These are phyloP conservation scores for Siphamia tubifer DNA, from an alignment of 2,113 vertebrate species.

Conservation along the genomic window DNA sequence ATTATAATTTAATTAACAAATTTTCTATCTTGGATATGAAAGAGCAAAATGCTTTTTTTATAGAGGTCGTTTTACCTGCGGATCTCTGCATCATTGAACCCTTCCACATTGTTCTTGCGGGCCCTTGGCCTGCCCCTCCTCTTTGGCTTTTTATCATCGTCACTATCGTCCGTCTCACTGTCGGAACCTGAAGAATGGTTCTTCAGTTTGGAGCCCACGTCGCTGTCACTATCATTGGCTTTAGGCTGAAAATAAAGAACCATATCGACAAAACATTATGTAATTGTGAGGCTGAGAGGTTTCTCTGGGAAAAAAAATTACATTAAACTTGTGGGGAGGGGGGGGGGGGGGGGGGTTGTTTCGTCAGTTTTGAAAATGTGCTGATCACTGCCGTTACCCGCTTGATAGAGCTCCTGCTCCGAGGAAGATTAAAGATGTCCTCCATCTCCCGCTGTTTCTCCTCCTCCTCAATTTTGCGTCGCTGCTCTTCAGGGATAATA, in stretches of 20 bases:
- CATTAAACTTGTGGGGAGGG: too few relatives aligned
- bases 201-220: conserved; percentile 92
- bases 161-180: conserved; percentile 93
- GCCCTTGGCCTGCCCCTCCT: conserved; percentile 91
- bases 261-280: neutral
- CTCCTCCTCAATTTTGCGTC: conserved; percentile 92
- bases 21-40: too few relatives aligned
- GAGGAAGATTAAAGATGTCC: conserved; percentile 96
- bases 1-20: too few relatives aligned
- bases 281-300: neutral
- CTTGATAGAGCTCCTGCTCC: conserved; percentile 96
- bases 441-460: conserved; percentile 95
- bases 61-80: conserved; percentile 81
- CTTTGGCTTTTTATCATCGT: conserved; percentile 95
- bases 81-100: conserved; percentile 95
- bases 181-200: conserved; percentile 93
- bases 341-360: too few relatives aligned
- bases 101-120: conserved; percentile 95
- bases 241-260: conserved; percentile 79
- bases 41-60: too few relatives aligned
- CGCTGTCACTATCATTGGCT: conserved; percentile 96
- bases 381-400: conserved; percentile 76
- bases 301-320: too few relatives aligned
- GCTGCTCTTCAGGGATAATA: conserved; percentile 95
- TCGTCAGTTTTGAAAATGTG: neutral